These are phyloP conservation scores for Therioaphis trifolii DNA, from an alignment of 2,888 invertebrate genomes.

Conservation along the genomic window DNA sequence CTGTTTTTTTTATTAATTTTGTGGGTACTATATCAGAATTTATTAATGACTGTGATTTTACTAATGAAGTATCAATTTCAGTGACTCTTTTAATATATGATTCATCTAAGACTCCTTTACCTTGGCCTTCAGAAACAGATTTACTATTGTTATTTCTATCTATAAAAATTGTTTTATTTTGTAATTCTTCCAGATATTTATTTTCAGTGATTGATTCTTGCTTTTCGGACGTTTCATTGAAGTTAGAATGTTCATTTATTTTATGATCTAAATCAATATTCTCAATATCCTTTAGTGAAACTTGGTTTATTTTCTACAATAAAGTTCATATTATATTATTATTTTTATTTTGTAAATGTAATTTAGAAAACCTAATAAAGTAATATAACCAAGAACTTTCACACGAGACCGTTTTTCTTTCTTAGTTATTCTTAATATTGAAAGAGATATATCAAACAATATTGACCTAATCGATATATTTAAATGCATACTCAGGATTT, in stretches of 20 bases:
- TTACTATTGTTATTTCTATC: background rate
- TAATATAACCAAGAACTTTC: no score
- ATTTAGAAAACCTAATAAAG: no score
- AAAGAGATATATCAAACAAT: no score
- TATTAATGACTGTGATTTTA: background rate
- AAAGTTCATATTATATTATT: background rate
- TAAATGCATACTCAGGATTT: no score
- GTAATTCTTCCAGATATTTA: background rate
- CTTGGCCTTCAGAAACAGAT: background rate
- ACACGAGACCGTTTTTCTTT: no score
- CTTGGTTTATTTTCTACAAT: slow-evolving; percentile 30
- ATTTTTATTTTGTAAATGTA: background rate
- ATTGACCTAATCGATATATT: no score
- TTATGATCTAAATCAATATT: background rate
- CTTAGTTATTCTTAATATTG: no score
- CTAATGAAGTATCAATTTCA: background rate
- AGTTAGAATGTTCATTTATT: background rate
- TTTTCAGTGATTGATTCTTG: background rate
- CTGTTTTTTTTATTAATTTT: background rate
- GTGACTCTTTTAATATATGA: background rate
- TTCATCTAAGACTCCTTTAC: background rate
- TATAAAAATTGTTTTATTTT: background rate
- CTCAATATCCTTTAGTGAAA: background rate
- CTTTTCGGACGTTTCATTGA: background rate
- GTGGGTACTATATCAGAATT: background rate